These are phyloP conservation scores for Caracal caracal DNA, from an alignment of 2,113 vertebrate genomes.

Conservation along the genomic window DNA sequence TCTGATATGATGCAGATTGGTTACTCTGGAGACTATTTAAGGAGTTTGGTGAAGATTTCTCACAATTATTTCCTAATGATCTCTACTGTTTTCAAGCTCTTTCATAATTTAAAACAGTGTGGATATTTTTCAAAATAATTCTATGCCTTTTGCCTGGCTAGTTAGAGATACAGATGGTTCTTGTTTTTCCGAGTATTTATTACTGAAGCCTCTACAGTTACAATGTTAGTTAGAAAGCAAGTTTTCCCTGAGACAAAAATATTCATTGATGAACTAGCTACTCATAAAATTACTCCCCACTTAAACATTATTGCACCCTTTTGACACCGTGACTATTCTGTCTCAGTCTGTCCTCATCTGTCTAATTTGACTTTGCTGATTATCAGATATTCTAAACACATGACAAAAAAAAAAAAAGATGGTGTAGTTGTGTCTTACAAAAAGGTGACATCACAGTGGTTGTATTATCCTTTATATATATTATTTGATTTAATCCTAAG, in stretches of 20 bases:
- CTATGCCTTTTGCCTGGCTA: neutral
- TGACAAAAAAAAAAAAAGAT: neutral
- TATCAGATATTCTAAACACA: neutral
- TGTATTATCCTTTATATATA: neutral
- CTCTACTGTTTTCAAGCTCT: neutral
- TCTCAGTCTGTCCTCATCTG: neutral
- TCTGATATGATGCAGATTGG: neutral
- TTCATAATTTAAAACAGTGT: constrained; percentile 35
- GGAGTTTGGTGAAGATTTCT: neutral
- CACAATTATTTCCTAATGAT: constrained; percentile 29
- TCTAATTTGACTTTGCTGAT: neutral
- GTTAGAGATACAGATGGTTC: neutral
- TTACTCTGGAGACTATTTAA: neutral
- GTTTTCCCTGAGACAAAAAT: neutral
- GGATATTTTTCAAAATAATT: neutral
- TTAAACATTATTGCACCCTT: neutral
- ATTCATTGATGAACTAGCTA: neutral
- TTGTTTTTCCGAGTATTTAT: constrained; percentile 12
- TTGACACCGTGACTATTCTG: neutral
- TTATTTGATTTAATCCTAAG: neutral
- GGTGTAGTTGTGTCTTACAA: neutral
- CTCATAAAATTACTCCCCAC: neutral
- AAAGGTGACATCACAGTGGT: neutral
- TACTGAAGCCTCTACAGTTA: neutral
- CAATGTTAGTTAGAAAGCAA: constrained; percentile 1